These are phyloP conservation scores for Chondrilla cf. caribensis DNA, from an alignment of 37 sponge, comb jelly and placozoan genomes.

Conservation along the genomic window DNA sequence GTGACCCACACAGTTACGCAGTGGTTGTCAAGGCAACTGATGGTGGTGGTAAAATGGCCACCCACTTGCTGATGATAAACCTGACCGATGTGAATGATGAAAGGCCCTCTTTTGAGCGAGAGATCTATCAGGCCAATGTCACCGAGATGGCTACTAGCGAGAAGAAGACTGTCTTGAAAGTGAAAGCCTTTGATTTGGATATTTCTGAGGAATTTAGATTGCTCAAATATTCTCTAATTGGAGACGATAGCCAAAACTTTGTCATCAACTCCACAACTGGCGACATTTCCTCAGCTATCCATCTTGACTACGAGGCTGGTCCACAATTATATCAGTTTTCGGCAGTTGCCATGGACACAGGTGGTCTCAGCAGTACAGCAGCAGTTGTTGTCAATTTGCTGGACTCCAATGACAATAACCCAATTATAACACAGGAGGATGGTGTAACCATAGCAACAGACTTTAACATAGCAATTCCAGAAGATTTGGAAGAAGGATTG, in stretches of 20 bases:
- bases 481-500: slow-evolving; percentile 27
- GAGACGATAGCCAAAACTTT: slow-evolving; percentile 15
- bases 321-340: slow-evolving; percentile 13
- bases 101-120: slow-evolving; percentile 36
- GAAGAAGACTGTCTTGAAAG: neutral
- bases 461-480: neutral
- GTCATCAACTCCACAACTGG: slow-evolving; percentile 22
- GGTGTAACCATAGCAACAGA: neutral
- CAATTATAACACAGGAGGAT: slow-evolving; percentile 2
- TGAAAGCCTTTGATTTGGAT: slow-evolving; percentile 48
- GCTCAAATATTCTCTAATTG: slow-evolving; percentile 29
- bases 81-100: slow-evolving; percentile 61
- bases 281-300: neutral
- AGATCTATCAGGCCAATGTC: slow-evolving; percentile 17
- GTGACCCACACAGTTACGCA: slow-evolving; percentile 17
- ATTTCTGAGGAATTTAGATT: slow-evolving; percentile 19
- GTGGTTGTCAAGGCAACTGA: slow-evolving; percentile 49
- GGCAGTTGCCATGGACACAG: slow-evolving; percentile 33
- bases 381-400: slow-evolving; percentile 30
- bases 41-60: slow-evolving; percentile 50
- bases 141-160: slow-evolving; percentile 27
- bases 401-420: slow-evolving; percentile 56
- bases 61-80: slow-evolving; percentile 25
- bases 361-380: neutral
- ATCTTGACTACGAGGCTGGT: slow-evolving; percentile 50